phyloP scores from a whole-genome alignment of 1,140 invertebrate genomes.

The Leptoteleia sp. region DNA sequence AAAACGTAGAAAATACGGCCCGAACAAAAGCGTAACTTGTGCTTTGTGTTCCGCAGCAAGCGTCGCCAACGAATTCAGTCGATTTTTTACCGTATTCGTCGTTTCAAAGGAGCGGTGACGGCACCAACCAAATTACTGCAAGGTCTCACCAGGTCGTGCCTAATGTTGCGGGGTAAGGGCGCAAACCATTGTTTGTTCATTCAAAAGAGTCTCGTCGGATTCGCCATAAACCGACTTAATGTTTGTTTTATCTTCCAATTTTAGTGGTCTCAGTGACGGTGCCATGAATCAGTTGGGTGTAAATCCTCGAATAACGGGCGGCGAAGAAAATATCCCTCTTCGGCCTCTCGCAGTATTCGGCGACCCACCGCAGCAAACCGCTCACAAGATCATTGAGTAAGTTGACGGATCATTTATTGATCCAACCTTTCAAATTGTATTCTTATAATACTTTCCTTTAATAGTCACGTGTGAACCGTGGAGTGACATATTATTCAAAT shows the following conservation, averaged over 20 bases:
- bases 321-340: slow-evolving; percentile 89
- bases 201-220: too few relatives aligned
- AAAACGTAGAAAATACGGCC: neutral
- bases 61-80: slow-evolving; percentile 83
- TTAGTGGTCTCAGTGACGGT: slow-evolving; percentile 75
- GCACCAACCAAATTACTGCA: slow-evolving; percentile 79
- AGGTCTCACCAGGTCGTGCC: slow-evolving; percentile 81
- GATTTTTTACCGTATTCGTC: slow-evolving; percentile 84
- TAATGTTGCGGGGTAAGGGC: slow-evolving; percentile 79
- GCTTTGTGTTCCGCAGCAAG: slow-evolving; percentile 68
- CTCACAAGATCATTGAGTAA: slow-evolving; percentile 86
- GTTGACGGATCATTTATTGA: slow-evolving; percentile 74
- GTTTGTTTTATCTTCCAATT: slow-evolving; percentile 22
- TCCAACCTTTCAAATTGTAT: slow-evolving; percentile 22
- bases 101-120: slow-evolving; percentile 80
- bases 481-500: too few relatives aligned
- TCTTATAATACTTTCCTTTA: slow-evolving; percentile 14
- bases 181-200: neutral
- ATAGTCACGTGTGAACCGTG: slow-evolving; percentile 48
- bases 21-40: slow-evolving; percentile 7
- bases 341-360: slow-evolving; percentile 87
- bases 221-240: slow-evolving; percentile 1
- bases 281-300: slow-evolving; percentile 75
- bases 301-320: slow-evolving; percentile 75
- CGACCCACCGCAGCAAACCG: slow-evolving; percentile 81